Percentiles rank a stretch among this genome's conserved stretches.
Evolutionary conservation across 1,140 invertebrate genomes (phyloP).

Genomic region (Drosophila fuyamai): DNA sequence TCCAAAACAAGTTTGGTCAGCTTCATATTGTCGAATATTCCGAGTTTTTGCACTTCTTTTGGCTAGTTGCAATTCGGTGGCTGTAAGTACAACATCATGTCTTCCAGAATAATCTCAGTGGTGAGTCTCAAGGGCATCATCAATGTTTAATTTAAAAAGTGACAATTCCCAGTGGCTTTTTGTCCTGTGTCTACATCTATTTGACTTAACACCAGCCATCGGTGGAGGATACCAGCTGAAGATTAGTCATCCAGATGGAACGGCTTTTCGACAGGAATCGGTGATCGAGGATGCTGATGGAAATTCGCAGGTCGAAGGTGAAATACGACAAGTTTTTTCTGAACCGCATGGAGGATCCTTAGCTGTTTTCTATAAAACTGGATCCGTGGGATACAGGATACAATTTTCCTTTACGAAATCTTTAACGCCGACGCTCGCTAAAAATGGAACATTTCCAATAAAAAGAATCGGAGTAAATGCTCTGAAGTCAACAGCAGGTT

Average conservation of each 20-base stretch:
- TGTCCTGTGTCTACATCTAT: constrained; percentile 8
- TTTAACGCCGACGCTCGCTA: background rate
- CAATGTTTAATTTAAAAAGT: background rate
- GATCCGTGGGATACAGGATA: constrained; percentile 14
- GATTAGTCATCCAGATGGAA: constrained; percentile 24
- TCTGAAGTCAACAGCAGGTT: constrained; percentile 25
- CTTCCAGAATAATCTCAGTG: background rate
- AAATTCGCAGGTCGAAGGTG: constrained; percentile 10
- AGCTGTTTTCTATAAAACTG: constrained; percentile 3
- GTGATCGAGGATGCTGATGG: constrained; percentile 5
- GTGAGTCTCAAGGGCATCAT: constrained; percentile 1
- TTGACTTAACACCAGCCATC: background rate
- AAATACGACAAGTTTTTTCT: constrained; percentile 10
- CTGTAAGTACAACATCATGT: constrained; percentile 27
- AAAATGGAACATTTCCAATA: background rate
- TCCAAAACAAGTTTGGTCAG: constrained; percentile 16
- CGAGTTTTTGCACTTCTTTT: background rate
- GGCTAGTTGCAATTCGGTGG: constrained; percentile 17
- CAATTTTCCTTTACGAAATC: constrained; percentile 1
- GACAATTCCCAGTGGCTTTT: constrained; percentile 15
- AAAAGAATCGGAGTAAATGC: constrained; percentile 11
- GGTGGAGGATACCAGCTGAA: constrained; percentile 14
- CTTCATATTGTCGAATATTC: background rate
- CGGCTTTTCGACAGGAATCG: constrained; percentile 11
- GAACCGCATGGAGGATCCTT: constrained; percentile 3